phyloP scores from a whole-genome alignment of 92 coral and sea anemone species.

The Umimayanthus chanpuru region DNA sequence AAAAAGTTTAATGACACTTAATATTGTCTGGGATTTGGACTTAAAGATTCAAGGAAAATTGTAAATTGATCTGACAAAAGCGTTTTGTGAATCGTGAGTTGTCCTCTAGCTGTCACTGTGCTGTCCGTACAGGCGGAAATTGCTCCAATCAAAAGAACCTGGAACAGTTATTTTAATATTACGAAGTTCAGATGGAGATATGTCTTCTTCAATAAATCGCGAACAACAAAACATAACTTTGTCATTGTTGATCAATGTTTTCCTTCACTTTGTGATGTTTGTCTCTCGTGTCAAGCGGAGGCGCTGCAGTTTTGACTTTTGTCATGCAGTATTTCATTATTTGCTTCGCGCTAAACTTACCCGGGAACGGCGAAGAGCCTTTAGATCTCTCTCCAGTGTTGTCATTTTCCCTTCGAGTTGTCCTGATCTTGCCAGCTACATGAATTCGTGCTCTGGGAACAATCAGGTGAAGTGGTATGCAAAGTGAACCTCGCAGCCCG shows the following conservation, averaged over 20 bases:
- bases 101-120: not conserved
- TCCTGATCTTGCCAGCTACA: not conserved
- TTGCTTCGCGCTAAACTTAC: slow-evolving; percentile 50
- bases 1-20: too few relatives aligned
- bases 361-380: slow-evolving; percentile 86
- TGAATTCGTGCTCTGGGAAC: not conserved
- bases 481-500: not conserved
- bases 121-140: not conserved
- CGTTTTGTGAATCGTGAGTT: too few relatives aligned
- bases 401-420: slow-evolving; percentile 15
- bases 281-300: not conserved
- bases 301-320: slow-evolving; percentile 1
- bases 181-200: not conserved
- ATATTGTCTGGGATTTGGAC: too few relatives aligned
- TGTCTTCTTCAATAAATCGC: not conserved
- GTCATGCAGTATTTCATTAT: not conserved
- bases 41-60: too few relatives aligned
- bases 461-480: not conserved
- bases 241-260: not conserved
- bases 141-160: not conserved
- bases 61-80: too few relatives aligned
- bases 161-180: not conserved
- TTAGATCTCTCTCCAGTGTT: slow-evolving; percentile 87
- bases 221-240: not conserved
- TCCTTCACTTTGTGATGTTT: not conserved